phyloP scores from a whole-genome alignment of 2,797 vertebrate species.

The Mallotus villosus region DNA sequence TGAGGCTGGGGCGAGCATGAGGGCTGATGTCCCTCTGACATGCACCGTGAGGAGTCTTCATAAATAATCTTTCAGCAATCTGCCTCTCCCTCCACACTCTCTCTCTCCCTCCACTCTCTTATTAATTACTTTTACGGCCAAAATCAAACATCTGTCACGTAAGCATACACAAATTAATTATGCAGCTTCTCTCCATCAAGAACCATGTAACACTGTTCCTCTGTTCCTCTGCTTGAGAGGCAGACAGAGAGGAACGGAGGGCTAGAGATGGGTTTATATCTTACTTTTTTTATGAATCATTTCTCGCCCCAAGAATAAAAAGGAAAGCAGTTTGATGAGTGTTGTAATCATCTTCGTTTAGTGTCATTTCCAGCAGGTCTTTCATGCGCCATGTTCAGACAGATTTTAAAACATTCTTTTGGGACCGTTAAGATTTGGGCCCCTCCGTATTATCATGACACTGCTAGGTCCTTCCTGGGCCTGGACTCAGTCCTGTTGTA shows the following conservation, averaged over 20 bases:
- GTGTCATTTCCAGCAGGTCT: neutral
- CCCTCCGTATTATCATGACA: neutral
- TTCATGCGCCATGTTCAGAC: neutral
- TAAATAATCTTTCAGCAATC: conserved; percentile 85
- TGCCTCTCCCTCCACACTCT: conserved; percentile 71
- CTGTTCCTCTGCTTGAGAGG: conserved; percentile 9
- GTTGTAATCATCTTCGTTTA: neutral
- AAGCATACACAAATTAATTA: conserved; percentile 85
- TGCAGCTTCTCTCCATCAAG: conserved; percentile 77
- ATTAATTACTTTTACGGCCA: conserved; percentile 82
- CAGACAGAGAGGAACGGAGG: neutral
- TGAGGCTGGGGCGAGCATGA: neutral
- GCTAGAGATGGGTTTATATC: neutral
- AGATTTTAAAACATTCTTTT: neutral
- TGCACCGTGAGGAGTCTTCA: conserved; percentile 62
- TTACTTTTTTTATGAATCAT: neutral
- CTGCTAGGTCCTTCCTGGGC: neutral
- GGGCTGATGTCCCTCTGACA: conserved; percentile 50
- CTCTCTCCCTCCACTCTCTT: conserved; percentile 67
- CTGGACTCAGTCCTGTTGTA: neutral
- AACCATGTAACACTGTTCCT: conserved; percentile 60
- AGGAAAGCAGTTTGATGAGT: neutral
- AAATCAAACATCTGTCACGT: conserved; percentile 85
- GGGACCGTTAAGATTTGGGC: neutral
- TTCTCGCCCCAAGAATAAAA: neutral